Conservation (phyloP, 2,113 vertebrate species). For the Coturnix japonica region DNA sequence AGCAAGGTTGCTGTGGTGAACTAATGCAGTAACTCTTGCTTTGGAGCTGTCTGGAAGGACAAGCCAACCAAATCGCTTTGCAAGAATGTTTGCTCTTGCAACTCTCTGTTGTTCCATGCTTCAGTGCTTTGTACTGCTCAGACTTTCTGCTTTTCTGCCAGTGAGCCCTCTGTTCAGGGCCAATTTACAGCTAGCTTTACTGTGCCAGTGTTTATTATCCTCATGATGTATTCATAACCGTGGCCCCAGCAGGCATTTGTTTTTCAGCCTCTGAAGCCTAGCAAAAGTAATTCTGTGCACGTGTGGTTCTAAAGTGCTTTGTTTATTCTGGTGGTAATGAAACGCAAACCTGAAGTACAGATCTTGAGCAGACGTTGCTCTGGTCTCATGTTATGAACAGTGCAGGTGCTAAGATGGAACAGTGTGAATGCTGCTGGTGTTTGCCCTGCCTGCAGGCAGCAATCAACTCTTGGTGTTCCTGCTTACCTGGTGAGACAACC, state of each 20-base stretch:
- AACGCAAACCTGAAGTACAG: not conserved
- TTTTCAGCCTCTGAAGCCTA: not conserved
- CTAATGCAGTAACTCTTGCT: not conserved
- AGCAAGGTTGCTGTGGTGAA: not conserved
- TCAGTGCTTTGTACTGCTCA: not conserved
- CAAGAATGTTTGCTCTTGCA: not conserved
- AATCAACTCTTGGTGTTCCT: not conserved
- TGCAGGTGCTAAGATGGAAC: not conserved
- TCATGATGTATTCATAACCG: not conserved
- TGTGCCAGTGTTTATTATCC: not conserved
- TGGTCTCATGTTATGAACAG: too few species aligned
- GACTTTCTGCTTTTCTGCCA: not conserved
- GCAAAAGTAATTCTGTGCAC: not conserved
- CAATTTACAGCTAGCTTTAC: not conserved
- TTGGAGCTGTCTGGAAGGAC: not conserved
- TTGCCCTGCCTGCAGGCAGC: not conserved
- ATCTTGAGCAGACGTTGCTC: not conserved
- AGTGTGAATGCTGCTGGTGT: not conserved
- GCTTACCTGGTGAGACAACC: rapidly evolving
- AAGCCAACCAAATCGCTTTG: not conserved
- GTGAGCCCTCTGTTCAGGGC: not conserved
- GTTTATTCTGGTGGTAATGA: not conserved
- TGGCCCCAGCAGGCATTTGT: not conserved
- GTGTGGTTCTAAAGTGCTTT: not conserved
- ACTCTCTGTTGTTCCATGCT: not conserved